Evolutionary conservation across 92 coral and sea anemone species (phyloP).

Genomic region (Umimayanthus chanpuru): DNA sequence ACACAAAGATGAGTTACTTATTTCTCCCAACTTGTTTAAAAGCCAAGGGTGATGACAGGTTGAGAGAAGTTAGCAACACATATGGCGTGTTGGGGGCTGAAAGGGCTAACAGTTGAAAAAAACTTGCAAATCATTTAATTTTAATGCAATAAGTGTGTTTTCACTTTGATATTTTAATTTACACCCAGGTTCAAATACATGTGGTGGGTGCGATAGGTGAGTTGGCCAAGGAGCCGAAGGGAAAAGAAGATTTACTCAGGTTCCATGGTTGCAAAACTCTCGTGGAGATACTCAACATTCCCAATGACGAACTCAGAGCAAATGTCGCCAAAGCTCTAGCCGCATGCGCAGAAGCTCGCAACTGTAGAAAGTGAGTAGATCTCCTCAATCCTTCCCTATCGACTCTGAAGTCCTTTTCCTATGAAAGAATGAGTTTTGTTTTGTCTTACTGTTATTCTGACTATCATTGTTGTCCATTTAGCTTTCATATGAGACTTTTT

Average conservation of each 20-base stretch:
- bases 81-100: no score
- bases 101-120: no score
- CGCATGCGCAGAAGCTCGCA: constrained; percentile 67
- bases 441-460: neutral
- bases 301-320: constrained; percentile 78
- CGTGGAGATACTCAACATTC: constrained; percentile 69
- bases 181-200: constrained; percentile 80
- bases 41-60: no score
- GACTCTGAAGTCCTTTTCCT: neutral
- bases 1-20: no score
- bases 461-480: neutral
- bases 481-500: neutral
- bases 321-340: constrained; percentile 82
- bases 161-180: neutral
- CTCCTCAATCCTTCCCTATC: neutral
- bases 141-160: neutral
- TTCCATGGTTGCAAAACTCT: constrained; percentile 85
- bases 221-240: constrained; percentile 75
- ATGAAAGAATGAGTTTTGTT: neutral
- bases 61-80: no score
- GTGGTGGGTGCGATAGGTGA: constrained; percentile 89
- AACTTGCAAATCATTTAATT: no score
- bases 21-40: no score
- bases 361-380: constrained; percentile 75
- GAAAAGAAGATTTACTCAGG: constrained; percentile 66